Conservation (phyloP, 2,113 vertebrate genomes). For the Leptodactylus fuscus region DNA sequence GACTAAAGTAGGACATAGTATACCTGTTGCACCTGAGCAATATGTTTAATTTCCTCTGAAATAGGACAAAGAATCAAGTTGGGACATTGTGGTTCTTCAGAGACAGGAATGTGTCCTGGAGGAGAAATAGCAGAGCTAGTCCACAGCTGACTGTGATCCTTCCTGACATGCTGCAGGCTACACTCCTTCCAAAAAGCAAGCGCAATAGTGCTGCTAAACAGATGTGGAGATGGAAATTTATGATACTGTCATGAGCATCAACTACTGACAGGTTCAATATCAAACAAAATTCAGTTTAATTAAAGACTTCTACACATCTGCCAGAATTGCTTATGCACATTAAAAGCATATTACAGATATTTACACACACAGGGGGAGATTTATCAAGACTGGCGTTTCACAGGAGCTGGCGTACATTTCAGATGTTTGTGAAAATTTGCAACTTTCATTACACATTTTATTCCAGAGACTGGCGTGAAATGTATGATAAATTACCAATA, state of each 20-base stretch:
- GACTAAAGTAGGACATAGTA: neutral
- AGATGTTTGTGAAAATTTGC: too few species aligned
- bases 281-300: neutral
- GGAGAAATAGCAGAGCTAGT: conserved; percentile 12
- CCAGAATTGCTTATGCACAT: neutral
- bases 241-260: neutral
- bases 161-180: conserved; percentile 21
- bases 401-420: too few species aligned
- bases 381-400: too few species aligned
- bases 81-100: conserved; percentile 3
- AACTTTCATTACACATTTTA: too few species aligned
- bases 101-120: conserved; percentile 17
- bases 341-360: neutral
- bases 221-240: neutral
- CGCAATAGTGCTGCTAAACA: neutral
- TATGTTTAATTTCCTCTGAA: conserved; percentile 35
- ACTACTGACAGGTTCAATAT: neutral
- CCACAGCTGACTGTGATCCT: conserved; percentile 27
- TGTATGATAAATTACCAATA: too few species aligned
- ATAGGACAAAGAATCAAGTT: conserved; percentile 15
- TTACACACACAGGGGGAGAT: neutral
- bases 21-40: neutral
- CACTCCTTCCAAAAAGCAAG: neutral
- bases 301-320: neutral
- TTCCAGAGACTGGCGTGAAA: too few species aligned